A percentile compares a stretch with the other conserved stretches of the same genome.
phyloP scores from a whole-genome alignment of 2,888 invertebrate species.

The Drepana falcataria region DNA sequence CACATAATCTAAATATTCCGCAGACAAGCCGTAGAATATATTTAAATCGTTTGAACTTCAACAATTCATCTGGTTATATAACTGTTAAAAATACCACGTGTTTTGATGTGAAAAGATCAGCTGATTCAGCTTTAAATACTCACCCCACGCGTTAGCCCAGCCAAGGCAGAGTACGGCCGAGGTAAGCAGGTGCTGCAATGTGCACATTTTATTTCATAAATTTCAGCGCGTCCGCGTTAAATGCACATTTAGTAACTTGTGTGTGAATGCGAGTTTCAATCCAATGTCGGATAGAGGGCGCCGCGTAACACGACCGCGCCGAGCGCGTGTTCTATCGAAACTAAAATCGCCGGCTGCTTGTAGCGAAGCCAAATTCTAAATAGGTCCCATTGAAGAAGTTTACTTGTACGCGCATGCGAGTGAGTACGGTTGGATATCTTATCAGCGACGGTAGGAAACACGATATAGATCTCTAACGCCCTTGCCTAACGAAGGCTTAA shows the following conservation, averaged over 20 bases:
- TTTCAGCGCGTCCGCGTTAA: constrained; percentile 38
- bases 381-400: constrained; percentile 52
- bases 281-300: constrained; percentile 48
- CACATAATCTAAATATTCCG: constrained; percentile 13
- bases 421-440: constrained; percentile 27
- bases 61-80: constrained; percentile 46
- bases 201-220: constrained; percentile 72
- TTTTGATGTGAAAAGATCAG: constrained; percentile 47
- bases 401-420: constrained; percentile 43
- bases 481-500: background rate
- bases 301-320: constrained; percentile 49
- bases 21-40: constrained; percentile 12
- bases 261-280: constrained; percentile 56
- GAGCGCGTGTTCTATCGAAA: constrained; percentile 54
- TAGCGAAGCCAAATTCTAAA: constrained; percentile 46
- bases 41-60: constrained; percentile 5
- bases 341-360: constrained; percentile 42
- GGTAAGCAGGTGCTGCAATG: constrained; percentile 50
- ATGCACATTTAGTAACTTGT: constrained; percentile 51
- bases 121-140: constrained; percentile 59
- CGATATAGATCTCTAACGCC: background rate
- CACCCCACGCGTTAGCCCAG: constrained; percentile 61
- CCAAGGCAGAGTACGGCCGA: constrained; percentile 43
- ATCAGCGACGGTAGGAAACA: constrained; percentile 25
- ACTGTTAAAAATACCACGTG: constrained; percentile 63